These are phyloP conservation scores for Nephrocerus scutellatus DNA, from an alignment of 2,888 invertebrate species.

Conservation along the genomic window DNA sequence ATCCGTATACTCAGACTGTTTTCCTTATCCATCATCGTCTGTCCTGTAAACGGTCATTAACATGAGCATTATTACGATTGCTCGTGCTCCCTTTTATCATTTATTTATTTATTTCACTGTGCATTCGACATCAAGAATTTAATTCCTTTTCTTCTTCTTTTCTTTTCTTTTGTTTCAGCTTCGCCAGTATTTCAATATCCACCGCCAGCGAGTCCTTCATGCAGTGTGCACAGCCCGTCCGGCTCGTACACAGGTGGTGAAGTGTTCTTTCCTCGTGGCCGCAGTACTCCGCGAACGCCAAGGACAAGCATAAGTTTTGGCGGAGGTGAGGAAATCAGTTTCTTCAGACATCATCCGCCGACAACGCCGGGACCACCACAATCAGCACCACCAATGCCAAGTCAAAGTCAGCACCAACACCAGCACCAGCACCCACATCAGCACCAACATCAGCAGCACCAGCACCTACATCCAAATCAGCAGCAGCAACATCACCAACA, in stretches of 20 bases:
- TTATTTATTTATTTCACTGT: no score
- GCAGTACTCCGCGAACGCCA: slow-evolving; percentile 40
- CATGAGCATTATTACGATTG: slow-evolving; percentile 11
- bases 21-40: no score
- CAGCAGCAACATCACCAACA: slow-evolving; percentile 32
- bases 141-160: slow-evolving; percentile 6
- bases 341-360: slow-evolving; percentile 35
- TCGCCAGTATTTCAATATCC: slow-evolving; percentile 45
- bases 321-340: slow-evolving; percentile 38
- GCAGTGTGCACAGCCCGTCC: slow-evolving; percentile 38
- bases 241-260: slow-evolving; percentile 36
- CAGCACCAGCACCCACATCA: slow-evolving; percentile 32
- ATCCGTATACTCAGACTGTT: no score
- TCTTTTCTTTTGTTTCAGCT: slow-evolving; percentile 36
- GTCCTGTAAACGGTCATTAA: no score
- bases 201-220: slow-evolving; percentile 45
- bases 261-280: slow-evolving; percentile 42
- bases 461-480: slow-evolving; percentile 25
- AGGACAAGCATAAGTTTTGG: slow-evolving; percentile 41
- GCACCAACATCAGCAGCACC: slow-evolving; percentile 36
- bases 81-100: not conserved
- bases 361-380: slow-evolving; percentile 1
- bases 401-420: slow-evolving; percentile 31
- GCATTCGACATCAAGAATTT: no score
- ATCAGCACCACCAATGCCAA: slow-evolving; percentile 27